Conservation (phyloP, 2,797 vertebrate species). For the Darevskia mixta region DNA sequence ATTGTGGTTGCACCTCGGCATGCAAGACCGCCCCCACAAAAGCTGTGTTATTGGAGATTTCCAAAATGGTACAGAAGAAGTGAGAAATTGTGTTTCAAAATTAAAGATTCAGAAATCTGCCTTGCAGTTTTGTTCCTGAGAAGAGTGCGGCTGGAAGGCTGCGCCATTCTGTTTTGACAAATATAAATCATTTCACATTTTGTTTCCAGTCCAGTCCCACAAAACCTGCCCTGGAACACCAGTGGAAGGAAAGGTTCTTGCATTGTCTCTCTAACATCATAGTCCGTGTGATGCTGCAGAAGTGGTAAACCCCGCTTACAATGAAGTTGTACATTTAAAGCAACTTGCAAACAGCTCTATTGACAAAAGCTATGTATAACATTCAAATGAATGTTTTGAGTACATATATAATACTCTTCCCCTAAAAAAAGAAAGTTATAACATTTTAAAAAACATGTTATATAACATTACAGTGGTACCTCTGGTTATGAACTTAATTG, state of each 20-base stretch:
- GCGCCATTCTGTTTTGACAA: conserved; percentile 54
- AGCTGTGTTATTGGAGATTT: conserved; percentile 71
- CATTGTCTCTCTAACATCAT: background rate
- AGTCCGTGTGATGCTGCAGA: background rate
- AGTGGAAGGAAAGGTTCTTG: background rate
- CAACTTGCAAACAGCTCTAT: background rate
- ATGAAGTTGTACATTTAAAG: background rate
- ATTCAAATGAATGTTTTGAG: background rate
- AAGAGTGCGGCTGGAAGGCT: conserved; percentile 11
- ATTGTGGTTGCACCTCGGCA: conserved; percentile 66
- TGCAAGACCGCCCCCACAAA: conserved; percentile 65
- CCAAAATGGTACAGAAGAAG: conserved; percentile 64
- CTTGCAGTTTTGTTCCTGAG: conserved; percentile 54
- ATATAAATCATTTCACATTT: background rate
- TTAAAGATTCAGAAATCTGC: conserved; percentile 72
- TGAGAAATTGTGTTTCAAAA: conserved; percentile 72
- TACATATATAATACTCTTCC: background rate
- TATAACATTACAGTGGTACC: too few species aligned
- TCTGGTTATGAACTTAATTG: too few species aligned
- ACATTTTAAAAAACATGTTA: background rate
- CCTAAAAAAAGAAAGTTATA: background rate
- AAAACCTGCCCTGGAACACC: background rate
- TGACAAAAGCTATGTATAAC: background rate
- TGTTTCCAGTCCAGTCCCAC: background rate
- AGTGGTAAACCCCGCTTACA: background rate